Percentiles rank a stretch among this genome's conserved stretches.
These are phyloP conservation scores for Oryctes rhinoceros DNA, from an alignment of 1,140 invertebrate species.

Conservation along the genomic window DNA sequence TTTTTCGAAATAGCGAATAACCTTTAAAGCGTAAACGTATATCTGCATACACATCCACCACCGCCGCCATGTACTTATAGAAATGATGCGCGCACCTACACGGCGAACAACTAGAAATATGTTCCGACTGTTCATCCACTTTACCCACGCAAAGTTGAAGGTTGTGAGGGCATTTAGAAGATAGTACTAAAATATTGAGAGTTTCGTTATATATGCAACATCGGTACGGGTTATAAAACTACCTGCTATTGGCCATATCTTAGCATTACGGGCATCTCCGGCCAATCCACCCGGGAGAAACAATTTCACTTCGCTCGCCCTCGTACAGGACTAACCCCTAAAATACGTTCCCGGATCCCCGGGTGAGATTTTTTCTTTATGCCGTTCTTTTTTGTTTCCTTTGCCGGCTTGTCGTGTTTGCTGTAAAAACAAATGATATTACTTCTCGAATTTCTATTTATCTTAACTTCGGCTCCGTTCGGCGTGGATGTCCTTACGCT, in stretches of 20 bases:
- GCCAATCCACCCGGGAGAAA: slow-evolving; percentile 58
- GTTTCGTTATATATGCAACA: slow-evolving; percentile 61
- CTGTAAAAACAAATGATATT: slow-evolving; percentile 18
- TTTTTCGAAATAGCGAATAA: too few relatives aligned
- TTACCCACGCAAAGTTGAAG: slow-evolving; percentile 12
- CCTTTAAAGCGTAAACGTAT: too few relatives aligned
- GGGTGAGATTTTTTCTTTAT: slow-evolving; percentile 38
- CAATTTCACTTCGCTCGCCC: slow-evolving; percentile 55
- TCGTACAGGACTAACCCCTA: slow-evolving; percentile 31
- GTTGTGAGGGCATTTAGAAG: slow-evolving; percentile 40
- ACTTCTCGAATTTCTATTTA: neutral
- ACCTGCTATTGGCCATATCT: slow-evolving; percentile 62
- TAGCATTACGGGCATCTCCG: slow-evolving; percentile 59
- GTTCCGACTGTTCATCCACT: slow-evolving; percentile 39
- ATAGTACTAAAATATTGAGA: slow-evolving; percentile 61
- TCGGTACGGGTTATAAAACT: slow-evolving; percentile 62
- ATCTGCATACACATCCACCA: too few relatives aligned
- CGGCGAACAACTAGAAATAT: slow-evolving; percentile 21
- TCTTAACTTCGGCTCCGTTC: neutral
- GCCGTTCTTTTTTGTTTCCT: slow-evolving; percentile 23
- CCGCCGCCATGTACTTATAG: neutral
- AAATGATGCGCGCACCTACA: neutral
- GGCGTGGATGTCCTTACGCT: neutral
- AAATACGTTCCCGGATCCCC: slow-evolving; percentile 41
- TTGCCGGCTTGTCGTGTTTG: slow-evolving; percentile 33